Percentiles rank a stretch among this genome's conserved stretches.
Evolutionary conservation across 2,888 invertebrate species (phyloP).

Genomic region (Athalia cordata): DNA sequence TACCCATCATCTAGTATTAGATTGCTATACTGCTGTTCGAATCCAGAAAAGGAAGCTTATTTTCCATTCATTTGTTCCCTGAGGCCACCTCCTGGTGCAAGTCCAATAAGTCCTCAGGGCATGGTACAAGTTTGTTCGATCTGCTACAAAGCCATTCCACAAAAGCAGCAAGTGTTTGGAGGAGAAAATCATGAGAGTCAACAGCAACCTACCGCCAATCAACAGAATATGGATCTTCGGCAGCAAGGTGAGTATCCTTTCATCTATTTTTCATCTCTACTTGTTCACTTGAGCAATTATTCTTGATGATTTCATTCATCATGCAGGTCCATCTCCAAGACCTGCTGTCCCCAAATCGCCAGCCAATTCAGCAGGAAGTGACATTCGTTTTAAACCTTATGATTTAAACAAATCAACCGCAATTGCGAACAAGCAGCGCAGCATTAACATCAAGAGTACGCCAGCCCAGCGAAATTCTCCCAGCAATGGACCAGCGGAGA

Average conservation of each 20-base stretch:
- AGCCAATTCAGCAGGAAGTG: conserved; percentile 75
- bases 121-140: conserved; percentile 92
- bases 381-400: conserved; percentile 79
- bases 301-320: neutral
- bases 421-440: conserved; percentile 74
- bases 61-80: conserved; percentile 91
- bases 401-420: conserved; percentile 74
- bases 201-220: conserved; percentile 64
- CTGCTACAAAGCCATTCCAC: conserved; percentile 89
- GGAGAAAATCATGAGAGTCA: conserved; percentile 77
- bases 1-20: conserved; percentile 87
- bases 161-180: conserved; percentile 84
- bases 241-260: conserved; percentile 60
- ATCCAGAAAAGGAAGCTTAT: conserved; percentile 90
- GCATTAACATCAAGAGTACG: conserved; percentile 70
- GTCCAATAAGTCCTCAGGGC: conserved; percentile 92
- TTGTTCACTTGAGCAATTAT: conserved; percentile 11
- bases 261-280: conserved; percentile 30
- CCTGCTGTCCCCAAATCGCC: conserved; percentile 76
- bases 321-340: conserved; percentile 68
- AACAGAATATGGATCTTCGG: conserved; percentile 64
- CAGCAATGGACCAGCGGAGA: conserved; percentile 67
- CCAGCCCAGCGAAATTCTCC: conserved; percentile 68
- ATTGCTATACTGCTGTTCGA: conserved; percentile 88
- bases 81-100: conserved; percentile 88